These are phyloP conservation scores for Amphipoea lucens DNA, from an alignment of 2,888 invertebrate species.

Conservation along the genomic window DNA sequence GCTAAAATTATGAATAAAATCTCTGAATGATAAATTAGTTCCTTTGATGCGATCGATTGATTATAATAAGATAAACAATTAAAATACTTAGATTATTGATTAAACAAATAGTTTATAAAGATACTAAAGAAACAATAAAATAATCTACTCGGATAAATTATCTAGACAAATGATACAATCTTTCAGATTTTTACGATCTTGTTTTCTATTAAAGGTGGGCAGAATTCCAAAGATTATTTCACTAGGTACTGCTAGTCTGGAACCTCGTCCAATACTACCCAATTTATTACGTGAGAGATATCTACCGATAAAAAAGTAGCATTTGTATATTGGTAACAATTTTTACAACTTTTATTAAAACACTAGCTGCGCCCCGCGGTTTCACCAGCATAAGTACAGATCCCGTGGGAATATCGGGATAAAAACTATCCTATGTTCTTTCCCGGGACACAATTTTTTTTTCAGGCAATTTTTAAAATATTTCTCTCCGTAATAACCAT, in stretches of 20 bases:
- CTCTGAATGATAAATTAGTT: neutral
- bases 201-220: constrained; percentile 40
- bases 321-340: too few species aligned
- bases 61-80: neutral
- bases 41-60: neutral
- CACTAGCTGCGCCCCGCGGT: too few species aligned
- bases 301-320: neutral
- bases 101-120: neutral
- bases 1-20: neutral
- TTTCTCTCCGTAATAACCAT: too few species aligned
- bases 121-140: neutral
- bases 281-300: constrained; percentile 6
- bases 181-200: constrained; percentile 39
- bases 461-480: too few species aligned
- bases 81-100: neutral
- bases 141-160: neutral
- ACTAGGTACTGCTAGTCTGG: constrained; percentile 4
- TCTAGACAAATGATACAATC: constrained; percentile 17
- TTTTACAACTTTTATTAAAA: neutral
- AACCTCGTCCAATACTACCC: constrained; percentile 22
- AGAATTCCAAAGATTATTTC: constrained; percentile 33
- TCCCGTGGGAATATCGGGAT: too few species aligned
- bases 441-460: too few species aligned
- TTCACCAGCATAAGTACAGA: too few species aligned
- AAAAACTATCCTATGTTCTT: too few species aligned